Base-by-base conservation (phyloP, 2,797 vertebrate genomes). In the Cyprinella venusta region DNA sequence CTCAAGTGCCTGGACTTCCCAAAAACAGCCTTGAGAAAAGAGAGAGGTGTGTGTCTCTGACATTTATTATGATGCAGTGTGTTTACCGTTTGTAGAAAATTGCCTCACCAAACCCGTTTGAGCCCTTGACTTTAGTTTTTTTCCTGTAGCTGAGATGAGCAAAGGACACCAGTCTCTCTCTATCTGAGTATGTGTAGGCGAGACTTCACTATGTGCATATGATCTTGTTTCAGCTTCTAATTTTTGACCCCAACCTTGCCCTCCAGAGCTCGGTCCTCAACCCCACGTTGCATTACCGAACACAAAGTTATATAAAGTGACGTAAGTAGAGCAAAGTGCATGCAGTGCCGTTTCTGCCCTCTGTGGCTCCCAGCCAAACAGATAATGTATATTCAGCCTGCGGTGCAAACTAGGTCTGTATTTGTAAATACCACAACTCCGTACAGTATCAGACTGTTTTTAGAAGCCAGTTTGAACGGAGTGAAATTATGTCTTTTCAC, bases 1-100 rank as follows among this genome's bases (percentile, higher is more conserved):
- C 92, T 93, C 77, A 86, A 91, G 89, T 85, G 64, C 84, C 83
- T 84, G 89, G 80, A 76, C 80, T 42, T 71, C 30, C 8, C 86
- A 87, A 88, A 90, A 70, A 85, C 12, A 16, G 67, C 54, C 82
- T 80, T 52, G 21, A 77, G 24, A 75, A 68, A 54, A 42, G 48
- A 85, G 79, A 83, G 81, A 85, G 64, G 65, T 61, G 24, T 78
- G 80, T 71, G 59, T 70, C 30, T 36, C 56, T 79, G 82, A 74
- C 68, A 79, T 85, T 85, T 81, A 81, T 78, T 83, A 85, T 79
- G 67, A 71, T 71, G 52, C 75, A 64, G 82, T 79, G 50, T 68
- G 81, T 68, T 83, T 54, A 48, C 54, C 10, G 16, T 76, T 82
- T 76, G 33, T 56, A 38, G 75, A 56, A 69, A 76, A 82, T n/a